phyloP scores from a whole-genome alignment of 1,140 invertebrate genomes.

The Camponotus floridanus region DNA sequence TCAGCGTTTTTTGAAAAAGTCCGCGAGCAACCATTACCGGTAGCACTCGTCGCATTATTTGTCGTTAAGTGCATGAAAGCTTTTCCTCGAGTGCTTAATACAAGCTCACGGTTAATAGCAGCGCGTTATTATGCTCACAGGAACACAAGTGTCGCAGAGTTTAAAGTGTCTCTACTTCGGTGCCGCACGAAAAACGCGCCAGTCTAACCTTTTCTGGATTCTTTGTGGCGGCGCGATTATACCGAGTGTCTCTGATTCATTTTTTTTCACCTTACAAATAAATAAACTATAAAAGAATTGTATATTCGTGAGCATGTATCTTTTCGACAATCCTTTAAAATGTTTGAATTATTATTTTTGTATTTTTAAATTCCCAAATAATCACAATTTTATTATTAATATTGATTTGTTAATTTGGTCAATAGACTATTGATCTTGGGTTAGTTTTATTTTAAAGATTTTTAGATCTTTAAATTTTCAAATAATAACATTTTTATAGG shows the following conservation, averaged over 20 bases:
- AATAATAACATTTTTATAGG: neutral
- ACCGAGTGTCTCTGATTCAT: slow-evolving; percentile 30
- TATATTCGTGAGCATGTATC: neutral
- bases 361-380: slow-evolving; percentile 1
- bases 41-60: slow-evolving; percentile 68
- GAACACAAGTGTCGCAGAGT: slow-evolving; percentile 63
- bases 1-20: slow-evolving; percentile 5
- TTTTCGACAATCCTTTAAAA: neutral
- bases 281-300: neutral
- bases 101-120: slow-evolving; percentile 74
- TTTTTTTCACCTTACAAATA: neutral
- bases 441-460: neutral
- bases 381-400: neutral
- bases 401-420: neutral
- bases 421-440: no score
- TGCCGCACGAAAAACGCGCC: slow-evolving; percentile 67
- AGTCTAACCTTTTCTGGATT: slow-evolving; percentile 73
- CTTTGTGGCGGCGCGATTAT: slow-evolving; percentile 72
- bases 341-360: neutral
- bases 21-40: neutral
- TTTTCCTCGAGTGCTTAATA: slow-evolving; percentile 76
- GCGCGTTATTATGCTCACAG: slow-evolving; percentile 71
- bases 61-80: slow-evolving; percentile 75
- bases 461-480: neutral
- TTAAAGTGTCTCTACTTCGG: slow-evolving; percentile 68